These are phyloP conservation scores for Drosophila formosana DNA, from an alignment of 2,888 invertebrate genomes.

Conservation along the genomic window DNA sequence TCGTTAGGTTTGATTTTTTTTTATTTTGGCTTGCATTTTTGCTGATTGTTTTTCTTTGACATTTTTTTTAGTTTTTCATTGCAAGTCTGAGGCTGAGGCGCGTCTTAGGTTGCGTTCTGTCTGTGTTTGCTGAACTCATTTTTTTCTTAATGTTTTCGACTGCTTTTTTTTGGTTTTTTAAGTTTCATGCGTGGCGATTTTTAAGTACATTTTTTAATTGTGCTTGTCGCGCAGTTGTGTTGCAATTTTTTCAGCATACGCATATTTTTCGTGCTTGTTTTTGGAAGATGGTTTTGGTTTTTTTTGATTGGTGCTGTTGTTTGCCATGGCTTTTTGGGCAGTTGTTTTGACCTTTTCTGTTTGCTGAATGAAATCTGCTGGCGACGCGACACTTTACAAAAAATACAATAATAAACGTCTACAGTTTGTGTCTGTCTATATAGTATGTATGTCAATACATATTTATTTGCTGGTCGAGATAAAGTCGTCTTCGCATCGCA, in stretches of 20 bases:
- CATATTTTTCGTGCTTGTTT: slow-evolving; percentile 45
- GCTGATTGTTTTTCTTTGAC: slow-evolving; percentile 29
- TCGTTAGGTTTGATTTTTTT: slow-evolving; percentile 16
- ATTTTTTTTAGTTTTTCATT: slow-evolving; percentile 21
- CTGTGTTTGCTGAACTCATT: slow-evolving; percentile 60
- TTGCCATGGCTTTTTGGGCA: slow-evolving; percentile 47
- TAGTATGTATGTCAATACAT: not conserved
- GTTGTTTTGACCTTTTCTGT: slow-evolving; percentile 55
- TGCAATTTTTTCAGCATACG: slow-evolving; percentile 51
- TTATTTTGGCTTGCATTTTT: slow-evolving; percentile 16
- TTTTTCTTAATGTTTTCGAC: slow-evolving; percentile 33
- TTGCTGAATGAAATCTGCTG: slow-evolving; percentile 31
- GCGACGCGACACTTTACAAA: slow-evolving; percentile 17
- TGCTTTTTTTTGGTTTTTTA: slow-evolving; percentile 44
- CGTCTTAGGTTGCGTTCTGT: slow-evolving; percentile 17
- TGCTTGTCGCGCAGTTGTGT: slow-evolving; percentile 65
- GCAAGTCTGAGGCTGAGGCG: slow-evolving; percentile 20
- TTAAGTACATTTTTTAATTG: slow-evolving; percentile 63
- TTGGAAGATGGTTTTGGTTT: slow-evolving; percentile 17
- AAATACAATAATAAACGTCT: not conserved
- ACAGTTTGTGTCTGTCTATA: not conserved
- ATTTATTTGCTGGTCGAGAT: not conserved
- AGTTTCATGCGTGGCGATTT: slow-evolving; percentile 64
- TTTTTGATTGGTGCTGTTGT: slow-evolving; percentile 16
- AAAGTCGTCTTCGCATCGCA: not conserved